Evolutionary conservation across 2,888 invertebrate genomes (phyloP).

Genomic region (Patella ulyssiponensis): DNA sequence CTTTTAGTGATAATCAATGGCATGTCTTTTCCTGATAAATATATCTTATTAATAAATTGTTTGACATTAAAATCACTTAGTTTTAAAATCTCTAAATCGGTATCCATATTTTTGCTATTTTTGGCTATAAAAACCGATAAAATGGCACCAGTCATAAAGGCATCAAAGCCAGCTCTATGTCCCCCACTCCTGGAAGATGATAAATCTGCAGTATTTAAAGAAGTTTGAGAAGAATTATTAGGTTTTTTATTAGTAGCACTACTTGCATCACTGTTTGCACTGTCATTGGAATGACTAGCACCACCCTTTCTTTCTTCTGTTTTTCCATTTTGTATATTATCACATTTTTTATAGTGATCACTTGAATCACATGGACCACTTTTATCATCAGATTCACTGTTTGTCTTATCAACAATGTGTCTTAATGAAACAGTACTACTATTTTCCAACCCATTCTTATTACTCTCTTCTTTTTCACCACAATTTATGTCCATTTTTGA

Average conservation of each 20-base stretch:
- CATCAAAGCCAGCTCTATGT: constrained; percentile 73
- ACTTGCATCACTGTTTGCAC: not conserved
- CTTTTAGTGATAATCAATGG: constrained; percentile 69
- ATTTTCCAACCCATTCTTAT: not conserved
- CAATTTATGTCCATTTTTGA: not conserved
- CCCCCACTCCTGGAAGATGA: constrained; percentile 48
- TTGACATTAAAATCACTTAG: constrained; percentile 45
- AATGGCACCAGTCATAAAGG: constrained; percentile 73
- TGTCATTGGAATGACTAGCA: not conserved
- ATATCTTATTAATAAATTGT: constrained; percentile 68
- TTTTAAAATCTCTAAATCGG: constrained; percentile 16
- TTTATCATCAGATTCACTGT: not conserved
- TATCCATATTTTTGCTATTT: constrained; percentile 36
- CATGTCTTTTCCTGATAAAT: constrained; percentile 71
- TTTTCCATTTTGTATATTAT: not conserved
- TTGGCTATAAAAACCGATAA: constrained; percentile 63
- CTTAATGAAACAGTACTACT: not conserved
- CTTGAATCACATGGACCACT: not conserved
- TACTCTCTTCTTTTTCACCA: not conserved
- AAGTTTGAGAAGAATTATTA: not conserved
- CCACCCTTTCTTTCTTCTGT: no score
- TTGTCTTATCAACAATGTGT: not conserved
- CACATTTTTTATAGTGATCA: not conserved
- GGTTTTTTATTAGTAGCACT: not conserved
- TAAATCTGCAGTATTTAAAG: not conserved